Evolutionary conservation across 2,888 invertebrate species (phyloP).

Genomic region (Tolmerus cingulatus): DNA sequence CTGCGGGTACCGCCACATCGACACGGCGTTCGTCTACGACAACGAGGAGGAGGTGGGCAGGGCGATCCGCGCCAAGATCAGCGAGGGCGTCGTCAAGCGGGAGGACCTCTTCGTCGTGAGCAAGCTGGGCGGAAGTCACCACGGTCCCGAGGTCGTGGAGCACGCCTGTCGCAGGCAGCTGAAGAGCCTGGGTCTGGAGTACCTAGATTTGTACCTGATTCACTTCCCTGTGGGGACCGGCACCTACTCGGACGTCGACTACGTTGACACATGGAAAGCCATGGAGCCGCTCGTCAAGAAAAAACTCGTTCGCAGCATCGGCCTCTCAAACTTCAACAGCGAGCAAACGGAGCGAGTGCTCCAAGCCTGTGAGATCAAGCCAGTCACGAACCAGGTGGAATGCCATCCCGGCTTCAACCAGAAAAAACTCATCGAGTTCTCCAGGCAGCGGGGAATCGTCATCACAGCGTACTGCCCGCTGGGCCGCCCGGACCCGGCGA

Average conservation of each 20-base stretch:
- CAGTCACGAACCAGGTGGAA: slow-evolving; percentile 61
- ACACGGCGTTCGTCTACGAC: slow-evolving; percentile 65
- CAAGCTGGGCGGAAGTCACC: slow-evolving; percentile 64
- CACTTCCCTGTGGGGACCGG: slow-evolving; percentile 82
- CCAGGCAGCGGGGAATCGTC: slow-evolving; percentile 70
- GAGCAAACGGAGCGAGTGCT: slow-evolving; percentile 58
- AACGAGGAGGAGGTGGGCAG: slow-evolving; percentile 63
- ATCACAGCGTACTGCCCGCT: slow-evolving; percentile 79
- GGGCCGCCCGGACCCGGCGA: slow-evolving; percentile 69
- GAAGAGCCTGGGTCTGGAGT: slow-evolving; percentile 71
- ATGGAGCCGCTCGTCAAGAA: slow-evolving; percentile 60
- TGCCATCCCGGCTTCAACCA: slow-evolving; percentile 62
- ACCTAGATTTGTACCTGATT: slow-evolving; percentile 81
- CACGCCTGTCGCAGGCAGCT: slow-evolving; percentile 71
- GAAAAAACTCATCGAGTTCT: slow-evolving; percentile 71
- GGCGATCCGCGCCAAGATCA: slow-evolving; percentile 62
- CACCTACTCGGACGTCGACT: slow-evolving; percentile 58
- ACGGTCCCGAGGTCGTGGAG: slow-evolving; percentile 73
- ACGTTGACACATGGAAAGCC: slow-evolving; percentile 60
- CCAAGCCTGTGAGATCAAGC: slow-evolving; percentile 57
- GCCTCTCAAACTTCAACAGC: slow-evolving; percentile 60
- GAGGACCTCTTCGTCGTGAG: slow-evolving; percentile 62
- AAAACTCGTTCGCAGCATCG: slow-evolving; percentile 58
- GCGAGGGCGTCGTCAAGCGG: slow-evolving; percentile 60
- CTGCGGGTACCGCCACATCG: slow-evolving; percentile 66